Percentiles rank a stretch among this genome's conserved stretches.
These are phyloP conservation scores for Phylloscopus trochilus DNA, from an alignment of 2,113 vertebrate species.

Conservation along the genomic window DNA sequence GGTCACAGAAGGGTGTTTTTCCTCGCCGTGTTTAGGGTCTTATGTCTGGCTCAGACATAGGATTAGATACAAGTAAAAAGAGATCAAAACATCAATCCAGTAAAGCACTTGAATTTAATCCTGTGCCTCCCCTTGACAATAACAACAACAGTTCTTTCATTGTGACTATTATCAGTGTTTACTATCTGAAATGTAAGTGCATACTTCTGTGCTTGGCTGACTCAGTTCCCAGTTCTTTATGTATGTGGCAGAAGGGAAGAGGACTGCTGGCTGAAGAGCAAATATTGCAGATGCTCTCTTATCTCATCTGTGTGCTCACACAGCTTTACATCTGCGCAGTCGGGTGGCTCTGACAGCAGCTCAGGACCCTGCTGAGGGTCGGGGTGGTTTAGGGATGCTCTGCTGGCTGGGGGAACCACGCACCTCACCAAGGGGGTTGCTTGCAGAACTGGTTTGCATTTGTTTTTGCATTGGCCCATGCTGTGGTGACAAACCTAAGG, in stretches of 20 bases:
- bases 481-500: not conserved
- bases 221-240: not conserved
- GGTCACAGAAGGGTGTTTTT: not conserved
- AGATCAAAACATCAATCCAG: not conserved
- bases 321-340: rapidly evolving
- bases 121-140: not conserved
- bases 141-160: not conserved
- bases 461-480: not conserved
- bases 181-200: not conserved
- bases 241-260: not conserved
- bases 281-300: not conserved
- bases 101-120: not conserved
- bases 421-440: rapidly evolving
- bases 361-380: not conserved
- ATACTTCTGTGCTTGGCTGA: not conserved
- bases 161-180: not conserved
- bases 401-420: not conserved
- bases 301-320: not conserved
- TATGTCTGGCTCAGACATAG: not conserved
- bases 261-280: not conserved
- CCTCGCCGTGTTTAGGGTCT: not conserved
- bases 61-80: not conserved
- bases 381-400: not conserved
- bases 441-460: not conserved
- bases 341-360: not conserved